Evolutionary conservation across 1,140 invertebrate species (phyloP), one percentile per base, ranked within the genome.

Genomic region (Lucilia sericata): DNA sequence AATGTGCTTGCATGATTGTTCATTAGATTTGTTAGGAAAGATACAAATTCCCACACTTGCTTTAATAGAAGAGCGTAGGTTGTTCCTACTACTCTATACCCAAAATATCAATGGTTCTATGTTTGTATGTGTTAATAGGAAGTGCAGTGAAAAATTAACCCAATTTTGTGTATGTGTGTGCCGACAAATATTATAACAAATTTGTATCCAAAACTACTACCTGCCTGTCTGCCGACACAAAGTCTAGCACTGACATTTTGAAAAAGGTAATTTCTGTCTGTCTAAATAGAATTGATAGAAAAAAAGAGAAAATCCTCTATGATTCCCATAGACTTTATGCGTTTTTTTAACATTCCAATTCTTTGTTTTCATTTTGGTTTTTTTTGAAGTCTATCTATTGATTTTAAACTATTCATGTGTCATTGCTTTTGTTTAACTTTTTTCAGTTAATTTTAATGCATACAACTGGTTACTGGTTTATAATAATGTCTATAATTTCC

Each of bases 131-230:
- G 8, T 51, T 8, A 25, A 80, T 47, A 80, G 76, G 76, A 80
- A 80, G 76, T 80, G 76, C 76, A 80, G 42, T 80, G 76, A 42
- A 80, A 80, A 80, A 80, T 80, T 80, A 80, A 80, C 76, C 76
- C 76, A 80, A 80, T 80, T 80, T 80, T 80, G 5, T 25, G 42
- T 80, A 3, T 30, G 25, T 30, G 13, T 49, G 76, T 51, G 9
- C 42, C 76, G 19, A 19, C 76, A 49, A 80, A 80, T 80, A 80
- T 49, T 49, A 21, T 47, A 75, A 75, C 74, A 34, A 17, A 75
- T n/a, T n/a, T 42, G 36, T 42, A 36, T 47, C 2, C 75, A 47
- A 49, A 25, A 47, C 47, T 80, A 34, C 25, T 30, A 30, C 25
- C 25, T 30, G 25, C 42, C 76, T 80, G 25, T 19, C 76, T 80